Conservation (phyloP, 2,888 invertebrate genomes). For the Listrodromus nycthemerus region DNA sequence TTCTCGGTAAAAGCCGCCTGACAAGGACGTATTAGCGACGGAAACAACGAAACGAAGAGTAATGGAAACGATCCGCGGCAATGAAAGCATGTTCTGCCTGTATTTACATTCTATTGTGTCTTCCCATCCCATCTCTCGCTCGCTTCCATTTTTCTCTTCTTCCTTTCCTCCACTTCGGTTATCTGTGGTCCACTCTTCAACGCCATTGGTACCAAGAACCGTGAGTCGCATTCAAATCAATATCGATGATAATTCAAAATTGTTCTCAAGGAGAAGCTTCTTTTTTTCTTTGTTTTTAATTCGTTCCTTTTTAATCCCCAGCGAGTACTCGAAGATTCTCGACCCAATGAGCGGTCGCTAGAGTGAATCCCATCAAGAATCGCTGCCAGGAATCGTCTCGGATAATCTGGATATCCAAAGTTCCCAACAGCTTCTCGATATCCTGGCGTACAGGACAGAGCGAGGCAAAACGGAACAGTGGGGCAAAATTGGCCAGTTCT, state of each 20-base stretch:
- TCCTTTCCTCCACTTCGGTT: not conserved
- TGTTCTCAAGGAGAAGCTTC: conserved; percentile 13
- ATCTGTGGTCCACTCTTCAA: conserved; percentile 25
- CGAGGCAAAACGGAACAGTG: too few relatives aligned
- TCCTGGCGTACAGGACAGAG: too few relatives aligned
- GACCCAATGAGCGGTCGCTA: not conserved
- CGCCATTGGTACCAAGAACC: conserved; percentile 32
- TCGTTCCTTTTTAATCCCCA: not conserved
- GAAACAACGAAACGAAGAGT: conserved; percentile 17
- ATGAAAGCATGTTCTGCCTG: conserved; percentile 22
- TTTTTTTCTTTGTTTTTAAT: not conserved
- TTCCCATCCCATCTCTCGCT: not conserved
- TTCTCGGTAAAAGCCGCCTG: not conserved
- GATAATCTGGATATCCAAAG: not conserved
- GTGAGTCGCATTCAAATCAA: conserved; percentile 44
- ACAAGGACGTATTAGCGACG: conserved; percentile 1
- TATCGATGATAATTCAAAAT: conserved; percentile 45
- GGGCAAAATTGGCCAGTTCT: too few relatives aligned
- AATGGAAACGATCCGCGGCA: conserved; percentile 22
- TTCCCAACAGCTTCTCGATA: conserved; percentile 7
- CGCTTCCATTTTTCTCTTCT: conserved; percentile 12
- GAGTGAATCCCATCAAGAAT: not conserved
- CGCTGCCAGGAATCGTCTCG: not conserved
- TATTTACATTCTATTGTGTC: conserved; percentile 48
- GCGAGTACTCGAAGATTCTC: not conserved